Conservation (phyloP, 2,797 vertebrate species). For the Artibeus jamaicensis region DNA sequence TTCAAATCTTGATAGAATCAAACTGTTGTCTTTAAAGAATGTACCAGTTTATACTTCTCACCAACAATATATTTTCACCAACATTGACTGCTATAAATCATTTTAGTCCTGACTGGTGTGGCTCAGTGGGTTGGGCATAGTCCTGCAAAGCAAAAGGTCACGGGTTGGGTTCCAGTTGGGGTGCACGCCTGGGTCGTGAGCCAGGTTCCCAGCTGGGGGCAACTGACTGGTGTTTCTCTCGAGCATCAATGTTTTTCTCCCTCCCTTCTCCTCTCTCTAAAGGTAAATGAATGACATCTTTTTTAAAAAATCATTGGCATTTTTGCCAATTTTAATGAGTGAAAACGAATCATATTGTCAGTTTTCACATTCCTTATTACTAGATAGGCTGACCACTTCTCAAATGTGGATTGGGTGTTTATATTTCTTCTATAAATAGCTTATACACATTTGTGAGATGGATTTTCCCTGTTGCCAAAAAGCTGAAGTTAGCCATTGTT, state of each 20-base stretch:
- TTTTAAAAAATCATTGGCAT: not conserved
- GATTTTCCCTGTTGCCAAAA: not conserved
- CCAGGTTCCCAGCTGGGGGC: no score
- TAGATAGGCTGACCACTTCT: not conserved
- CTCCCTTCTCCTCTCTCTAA: no score
- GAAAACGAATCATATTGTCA: not conserved
- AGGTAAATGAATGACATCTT: no score
- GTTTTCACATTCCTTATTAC: not conserved
- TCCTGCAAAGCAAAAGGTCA: no score
- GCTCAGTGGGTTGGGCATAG: no score
- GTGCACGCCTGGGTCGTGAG: no score
- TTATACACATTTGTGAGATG: not conserved
- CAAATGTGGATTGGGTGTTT: not conserved
- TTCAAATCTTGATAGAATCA: not conserved
- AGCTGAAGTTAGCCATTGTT: not conserved
- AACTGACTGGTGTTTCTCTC: no score
- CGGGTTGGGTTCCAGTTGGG: no score
- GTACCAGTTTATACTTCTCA: not conserved
- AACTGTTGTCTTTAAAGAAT: conserved; percentile 24
- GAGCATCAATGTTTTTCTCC: no score
- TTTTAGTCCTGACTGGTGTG: no score
- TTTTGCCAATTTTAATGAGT: not conserved
- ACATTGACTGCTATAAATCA: not conserved
- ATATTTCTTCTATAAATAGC: conserved; percentile 21
- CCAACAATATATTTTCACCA: not conserved